Conservation (phyloP, 2,888 invertebrate genomes). For the Pseudococcus jackbeardsleyi region DNA sequence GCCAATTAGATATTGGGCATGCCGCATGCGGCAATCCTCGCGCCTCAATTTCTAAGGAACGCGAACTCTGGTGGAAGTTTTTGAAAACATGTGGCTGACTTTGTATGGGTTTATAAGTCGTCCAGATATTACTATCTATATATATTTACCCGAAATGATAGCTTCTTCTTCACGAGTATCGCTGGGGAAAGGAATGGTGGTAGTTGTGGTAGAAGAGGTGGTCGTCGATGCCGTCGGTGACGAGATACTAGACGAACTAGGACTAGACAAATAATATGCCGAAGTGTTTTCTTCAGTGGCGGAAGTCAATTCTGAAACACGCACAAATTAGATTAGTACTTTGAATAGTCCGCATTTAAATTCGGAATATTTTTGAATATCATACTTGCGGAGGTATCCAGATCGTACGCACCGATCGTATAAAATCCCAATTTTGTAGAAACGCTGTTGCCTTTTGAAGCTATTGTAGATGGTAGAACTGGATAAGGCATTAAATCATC, state of each 20-base stretch:
- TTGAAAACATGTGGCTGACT: too few relatives aligned
- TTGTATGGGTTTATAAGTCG: too few relatives aligned
- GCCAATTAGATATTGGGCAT: too few relatives aligned
- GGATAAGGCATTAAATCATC: slow-evolving; percentile 57
- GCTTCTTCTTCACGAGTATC: neutral
- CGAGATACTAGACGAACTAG: neutral
- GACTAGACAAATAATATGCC: slow-evolving; percentile 31
- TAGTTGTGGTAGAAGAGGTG: neutral
- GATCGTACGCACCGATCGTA: slow-evolving; percentile 55
- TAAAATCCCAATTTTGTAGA: slow-evolving; percentile 57
- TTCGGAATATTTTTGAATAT: neutral
- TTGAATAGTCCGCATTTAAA: neutral
- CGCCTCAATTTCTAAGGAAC: too few relatives aligned
- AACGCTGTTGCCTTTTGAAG: slow-evolving; percentile 15
- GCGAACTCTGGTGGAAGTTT: too few relatives aligned
- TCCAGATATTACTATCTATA: too few relatives aligned
- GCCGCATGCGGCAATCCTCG: too few relatives aligned
- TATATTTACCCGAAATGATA: neutral
- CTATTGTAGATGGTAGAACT: neutral
- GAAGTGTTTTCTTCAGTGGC: neutral
- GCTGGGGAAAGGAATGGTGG: neutral
- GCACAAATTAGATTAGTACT: neutral
- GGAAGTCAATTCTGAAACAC: neutral
- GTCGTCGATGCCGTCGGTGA: neutral
- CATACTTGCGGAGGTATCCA: slow-evolving; percentile 41